A percentile compares a stretch with the other conserved stretches of the same genome.
Evolutionary conservation across 2,113 vertebrate species (phyloP).

Genomic region (Oryzias melastigma): DNA sequence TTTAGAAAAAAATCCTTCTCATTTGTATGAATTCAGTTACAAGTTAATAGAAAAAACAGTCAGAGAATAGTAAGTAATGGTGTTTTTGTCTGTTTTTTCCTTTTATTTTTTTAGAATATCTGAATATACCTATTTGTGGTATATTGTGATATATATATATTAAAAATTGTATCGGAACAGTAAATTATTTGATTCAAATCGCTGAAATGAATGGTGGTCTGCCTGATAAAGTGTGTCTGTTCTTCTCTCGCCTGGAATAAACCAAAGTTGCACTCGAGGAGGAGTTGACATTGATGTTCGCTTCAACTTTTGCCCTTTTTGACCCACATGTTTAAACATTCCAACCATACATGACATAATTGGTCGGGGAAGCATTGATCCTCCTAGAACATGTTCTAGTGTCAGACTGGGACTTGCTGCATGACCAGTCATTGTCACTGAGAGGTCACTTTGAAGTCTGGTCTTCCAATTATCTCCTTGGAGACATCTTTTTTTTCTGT

Average conservation of each 20-base stretch:
- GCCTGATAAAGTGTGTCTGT: too few species aligned
- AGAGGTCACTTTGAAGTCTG: constrained; percentile 49
- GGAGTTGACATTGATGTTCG: neutral
- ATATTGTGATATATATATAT: too few species aligned
- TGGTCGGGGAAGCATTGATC: constrained; percentile 33
- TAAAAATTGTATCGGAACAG: too few species aligned
- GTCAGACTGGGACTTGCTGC: constrained; percentile 41
- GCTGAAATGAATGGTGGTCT: too few species aligned
- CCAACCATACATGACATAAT: constrained; percentile 39
- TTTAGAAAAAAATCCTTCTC: too few species aligned
- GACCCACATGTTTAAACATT: constrained; percentile 8
- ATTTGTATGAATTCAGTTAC: too few species aligned
- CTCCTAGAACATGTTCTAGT: constrained; percentile 41
- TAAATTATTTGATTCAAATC: too few species aligned
- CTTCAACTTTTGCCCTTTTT: neutral
- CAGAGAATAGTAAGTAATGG: too few species aligned
- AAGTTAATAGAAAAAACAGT: too few species aligned
- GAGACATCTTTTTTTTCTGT: constrained; percentile 26
- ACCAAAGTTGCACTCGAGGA: neutral
- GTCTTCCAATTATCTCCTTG: constrained; percentile 48
- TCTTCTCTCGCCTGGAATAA: neutral
- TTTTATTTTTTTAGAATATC: too few species aligned
- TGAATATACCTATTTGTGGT: too few species aligned
- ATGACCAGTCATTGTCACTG: constrained; percentile 43
- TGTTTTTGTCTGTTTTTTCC: too few species aligned